These are phyloP conservation scores for Leptoteleia sp. DNA, from an alignment of 1,140 invertebrate species.

Conservation along the genomic window DNA sequence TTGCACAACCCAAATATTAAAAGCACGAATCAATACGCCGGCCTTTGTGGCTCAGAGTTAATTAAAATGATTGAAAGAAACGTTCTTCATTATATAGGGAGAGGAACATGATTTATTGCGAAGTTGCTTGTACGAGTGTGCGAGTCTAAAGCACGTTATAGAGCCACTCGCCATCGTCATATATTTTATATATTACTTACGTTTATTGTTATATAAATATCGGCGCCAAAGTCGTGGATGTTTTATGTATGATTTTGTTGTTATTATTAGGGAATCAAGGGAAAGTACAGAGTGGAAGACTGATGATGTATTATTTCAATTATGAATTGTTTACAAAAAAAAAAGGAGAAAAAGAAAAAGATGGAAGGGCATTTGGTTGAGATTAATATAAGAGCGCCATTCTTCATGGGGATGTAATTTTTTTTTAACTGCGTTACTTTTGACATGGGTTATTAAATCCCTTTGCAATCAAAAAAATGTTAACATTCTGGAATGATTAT, in stretches of 20 bases:
- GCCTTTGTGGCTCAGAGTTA: conserved; percentile 28
- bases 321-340: conserved; percentile 22
- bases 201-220: conserved; percentile 47
- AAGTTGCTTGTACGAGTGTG: too few relatives aligned
- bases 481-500: too few relatives aligned
- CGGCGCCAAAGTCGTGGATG: neutral
- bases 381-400: neutral
- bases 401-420: neutral
- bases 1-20: conserved; percentile 15
- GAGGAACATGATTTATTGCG: conserved; percentile 38
- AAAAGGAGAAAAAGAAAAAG: too few relatives aligned
- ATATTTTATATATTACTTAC: conserved; percentile 24
- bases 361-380: too few relatives aligned
- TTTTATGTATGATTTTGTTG: conserved; percentile 12
- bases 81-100: conserved; percentile 10
- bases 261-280: neutral
- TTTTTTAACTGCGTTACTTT: too few relatives aligned
- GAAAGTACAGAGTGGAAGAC: neutral
- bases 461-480: too few relatives aligned
- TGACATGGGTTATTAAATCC: too few relatives aligned
- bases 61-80: conserved; percentile 54
- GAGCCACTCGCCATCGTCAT: neutral
- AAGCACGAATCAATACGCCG: conserved; percentile 22
- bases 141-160: too few relatives aligned
- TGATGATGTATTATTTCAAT: conserved; percentile 27